These are phyloP conservation scores for Amblyornis subalaris DNA, from an alignment of 2,113 vertebrate genomes.

Conservation along the genomic window DNA sequence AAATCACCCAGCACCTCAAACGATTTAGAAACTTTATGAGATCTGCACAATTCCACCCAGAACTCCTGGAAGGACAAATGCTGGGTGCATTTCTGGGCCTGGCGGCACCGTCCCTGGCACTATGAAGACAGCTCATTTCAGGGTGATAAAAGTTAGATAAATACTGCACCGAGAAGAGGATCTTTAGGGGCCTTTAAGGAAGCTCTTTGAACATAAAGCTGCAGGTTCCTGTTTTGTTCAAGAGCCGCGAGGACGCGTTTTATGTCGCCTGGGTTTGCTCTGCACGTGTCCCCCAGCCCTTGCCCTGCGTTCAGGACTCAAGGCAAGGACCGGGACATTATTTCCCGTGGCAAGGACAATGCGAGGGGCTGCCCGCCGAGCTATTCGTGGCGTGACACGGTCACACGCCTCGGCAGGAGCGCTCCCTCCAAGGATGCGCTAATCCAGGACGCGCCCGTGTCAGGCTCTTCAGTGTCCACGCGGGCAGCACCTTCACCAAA, in stretches of 20 bases:
- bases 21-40: not conserved
- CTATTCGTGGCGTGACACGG: rapidly evolving
- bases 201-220: not conserved
- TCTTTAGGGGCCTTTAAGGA: not conserved
- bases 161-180: not conserved
- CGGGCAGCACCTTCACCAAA: not conserved
- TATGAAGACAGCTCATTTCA: not conserved
- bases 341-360: not conserved
- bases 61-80: not conserved
- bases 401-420: not conserved
- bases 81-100: not conserved
- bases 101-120: not conserved
- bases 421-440: not conserved
- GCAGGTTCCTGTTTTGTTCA: not conserved
- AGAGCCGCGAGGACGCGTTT: not conserved
- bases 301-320: not conserved
- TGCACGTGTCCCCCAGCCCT: rapidly evolving
- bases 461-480: not conserved
- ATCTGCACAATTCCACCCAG: not conserved
- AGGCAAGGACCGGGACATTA: not conserved
- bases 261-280: not conserved
- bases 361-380: not conserved
- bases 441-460: rapidly evolving
- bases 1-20: not conserved
- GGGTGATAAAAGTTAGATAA: not conserved